These are phyloP conservation scores for Sus cebifrons DNA, from an alignment of 2,797 vertebrate genomes.

Conservation along the genomic window DNA sequence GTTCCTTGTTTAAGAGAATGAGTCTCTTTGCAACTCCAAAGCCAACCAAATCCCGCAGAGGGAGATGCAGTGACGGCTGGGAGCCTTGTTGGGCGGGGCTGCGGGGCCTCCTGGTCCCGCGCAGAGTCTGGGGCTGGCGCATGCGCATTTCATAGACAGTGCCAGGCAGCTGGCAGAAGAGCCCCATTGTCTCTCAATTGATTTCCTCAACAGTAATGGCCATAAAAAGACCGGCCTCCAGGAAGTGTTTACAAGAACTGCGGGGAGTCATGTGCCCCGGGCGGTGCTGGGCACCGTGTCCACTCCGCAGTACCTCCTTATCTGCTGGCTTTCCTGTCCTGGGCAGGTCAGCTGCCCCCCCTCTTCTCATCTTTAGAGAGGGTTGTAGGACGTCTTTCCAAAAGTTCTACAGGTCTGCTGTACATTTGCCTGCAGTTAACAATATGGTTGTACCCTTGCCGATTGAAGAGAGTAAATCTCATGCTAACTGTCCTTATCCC, in stretches of 20 bases:
- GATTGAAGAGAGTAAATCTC: neutral
- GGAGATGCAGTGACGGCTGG: rapidly evolving
- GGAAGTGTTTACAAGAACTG: neutral
- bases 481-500: neutral
- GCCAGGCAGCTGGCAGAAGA: neutral
- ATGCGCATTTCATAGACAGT: rapidly evolving
- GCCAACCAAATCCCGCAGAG: neutral
- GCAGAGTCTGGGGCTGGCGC: neutral
- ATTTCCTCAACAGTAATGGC: neutral
- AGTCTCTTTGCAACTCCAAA: neutral
- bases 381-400: neutral
- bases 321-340: neutral
- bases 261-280: rapidly evolving
- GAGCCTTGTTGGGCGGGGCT: neutral
- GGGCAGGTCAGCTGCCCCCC: neutral
- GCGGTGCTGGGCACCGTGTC: rapidly evolving
- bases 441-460: too few relatives aligned
- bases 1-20: neutral
- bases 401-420: neutral
- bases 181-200: neutral
- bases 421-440: neutral
- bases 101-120: neutral
- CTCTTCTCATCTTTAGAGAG: neutral
- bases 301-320: neutral
- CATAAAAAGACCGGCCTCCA: neutral